phyloP scores from a whole-genome alignment of 1,140 invertebrate genomes.

The Meloidogyne chitwoodi region DNA sequence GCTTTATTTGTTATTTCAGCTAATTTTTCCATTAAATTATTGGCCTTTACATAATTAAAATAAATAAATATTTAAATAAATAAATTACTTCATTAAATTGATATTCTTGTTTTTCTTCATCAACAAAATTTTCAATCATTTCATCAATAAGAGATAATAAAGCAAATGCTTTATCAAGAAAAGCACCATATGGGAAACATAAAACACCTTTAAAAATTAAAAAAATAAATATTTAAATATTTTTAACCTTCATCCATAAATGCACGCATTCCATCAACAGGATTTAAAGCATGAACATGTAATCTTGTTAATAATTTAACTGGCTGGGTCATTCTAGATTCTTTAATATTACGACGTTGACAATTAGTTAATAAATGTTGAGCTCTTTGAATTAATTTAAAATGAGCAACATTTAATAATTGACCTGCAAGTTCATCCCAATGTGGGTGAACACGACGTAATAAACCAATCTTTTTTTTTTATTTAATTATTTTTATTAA shows the following conservation, averaged over 20 bases:
- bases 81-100: conserved; percentile 39
- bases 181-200: conserved; percentile 56
- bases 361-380: conserved; percentile 50
- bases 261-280: conserved; percentile 55
- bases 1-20: conserved; percentile 47
- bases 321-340: conserved; percentile 33
- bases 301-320: conserved; percentile 50
- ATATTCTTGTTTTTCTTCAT: conserved; percentile 5
- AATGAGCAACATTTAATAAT: conserved; percentile 53
- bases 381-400: conserved; percentile 49
- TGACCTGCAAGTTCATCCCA: conserved; percentile 56
- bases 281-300: conserved; percentile 59
- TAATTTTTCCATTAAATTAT: conserved; percentile 35
- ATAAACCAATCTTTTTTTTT: conserved; percentile 31
- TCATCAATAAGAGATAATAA: conserved; percentile 45
- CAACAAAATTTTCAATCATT: conserved; percentile 20
- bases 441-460: conserved; percentile 47
- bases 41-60: not conserved
- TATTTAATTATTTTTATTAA: not conserved
- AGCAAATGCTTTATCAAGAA: conserved; percentile 49
- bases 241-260: conserved; percentile 54
- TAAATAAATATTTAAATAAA: not conserved
- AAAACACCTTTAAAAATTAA: conserved; percentile 43
- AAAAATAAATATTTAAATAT: not conserved
- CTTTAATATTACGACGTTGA: conserved; percentile 41